phyloP scores from a whole-genome alignment of 2,113 vertebrate species.

The Cephalopholis sonnerati region DNA sequence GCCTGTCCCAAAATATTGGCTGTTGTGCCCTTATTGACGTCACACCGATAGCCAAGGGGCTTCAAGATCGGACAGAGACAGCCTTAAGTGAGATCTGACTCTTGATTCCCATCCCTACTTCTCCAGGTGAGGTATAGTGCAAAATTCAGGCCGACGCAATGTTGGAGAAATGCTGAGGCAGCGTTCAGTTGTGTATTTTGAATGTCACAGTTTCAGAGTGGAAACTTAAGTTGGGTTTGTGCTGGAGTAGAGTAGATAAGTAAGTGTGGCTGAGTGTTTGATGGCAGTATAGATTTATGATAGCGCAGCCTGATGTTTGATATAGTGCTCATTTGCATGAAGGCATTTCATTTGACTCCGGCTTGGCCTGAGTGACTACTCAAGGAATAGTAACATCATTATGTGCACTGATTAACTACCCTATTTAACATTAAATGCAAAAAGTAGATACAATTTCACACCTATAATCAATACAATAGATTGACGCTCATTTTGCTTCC shows the following conservation, averaged over 20 bases:
- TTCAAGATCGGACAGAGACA: not conserved
- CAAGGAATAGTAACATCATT: not conserved
- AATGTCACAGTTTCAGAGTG: not conserved
- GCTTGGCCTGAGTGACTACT: not conserved
- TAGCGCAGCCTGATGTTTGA: not conserved
- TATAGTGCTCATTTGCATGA: slow-evolving; percentile 3
- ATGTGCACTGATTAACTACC: not conserved
- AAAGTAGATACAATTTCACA: slow-evolving; percentile 3
- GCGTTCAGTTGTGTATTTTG: not conserved
- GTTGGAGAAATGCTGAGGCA: not conserved
- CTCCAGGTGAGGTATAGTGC: not conserved
- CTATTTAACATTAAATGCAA: slow-evolving; percentile 2
- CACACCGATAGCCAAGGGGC: too few relatives aligned
- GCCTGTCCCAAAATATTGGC: too few relatives aligned
- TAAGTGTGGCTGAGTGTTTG: not conserved
- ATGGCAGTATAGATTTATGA: slow-evolving; percentile 10
- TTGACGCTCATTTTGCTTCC: not conserved
- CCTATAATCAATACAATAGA: not conserved
- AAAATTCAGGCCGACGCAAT: not conserved
- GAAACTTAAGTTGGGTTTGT: not conserved
- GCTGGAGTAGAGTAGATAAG: not conserved
- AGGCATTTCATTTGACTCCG: not conserved
- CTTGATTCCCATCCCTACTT: not conserved
- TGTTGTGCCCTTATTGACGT: too few relatives aligned
- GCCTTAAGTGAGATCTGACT: not conserved